Percentiles rank a stretch among this genome's conserved stretches.
These are phyloP conservation scores for Papilio dardanus DNA, from an alignment of 1,140 invertebrate genomes.

Conservation along the genomic window DNA sequence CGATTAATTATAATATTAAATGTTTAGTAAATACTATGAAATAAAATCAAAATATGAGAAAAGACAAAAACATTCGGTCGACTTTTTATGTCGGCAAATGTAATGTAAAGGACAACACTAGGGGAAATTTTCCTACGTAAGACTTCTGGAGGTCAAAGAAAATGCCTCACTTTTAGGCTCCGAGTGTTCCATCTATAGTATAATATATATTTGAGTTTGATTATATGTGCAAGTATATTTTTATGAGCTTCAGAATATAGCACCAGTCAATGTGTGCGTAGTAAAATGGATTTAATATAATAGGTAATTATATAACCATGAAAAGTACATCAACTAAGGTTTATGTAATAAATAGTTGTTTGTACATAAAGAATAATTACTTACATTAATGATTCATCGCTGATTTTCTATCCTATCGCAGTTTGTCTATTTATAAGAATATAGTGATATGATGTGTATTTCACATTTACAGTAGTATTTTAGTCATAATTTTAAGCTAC, in stretches of 20 bases:
- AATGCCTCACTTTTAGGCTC: no score
- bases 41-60: no score
- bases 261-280: not conserved
- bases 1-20: no score
- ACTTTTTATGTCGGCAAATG: no score
- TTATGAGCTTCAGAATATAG: not conserved
- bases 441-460: conserved; percentile 1
- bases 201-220: not conserved
- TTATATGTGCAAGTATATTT: not conserved
- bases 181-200: no score
- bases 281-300: not conserved
- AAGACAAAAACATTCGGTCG: no score
- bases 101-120: no score
- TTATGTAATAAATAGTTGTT: not conserved
- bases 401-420: no score
- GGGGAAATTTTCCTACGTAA: no score
- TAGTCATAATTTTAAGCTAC: conserved; percentile 12
- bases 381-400: not conserved
- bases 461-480: conserved; percentile 2
- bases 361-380: not conserved
- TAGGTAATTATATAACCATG: not conserved
- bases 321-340: not conserved
- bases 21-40: no score
- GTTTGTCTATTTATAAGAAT: conserved; percentile 4
- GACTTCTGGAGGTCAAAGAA: no score